These are phyloP conservation scores for Sinonovacula constricta DNA, from an alignment of 1,140 invertebrate genomes.

Conservation along the genomic window DNA sequence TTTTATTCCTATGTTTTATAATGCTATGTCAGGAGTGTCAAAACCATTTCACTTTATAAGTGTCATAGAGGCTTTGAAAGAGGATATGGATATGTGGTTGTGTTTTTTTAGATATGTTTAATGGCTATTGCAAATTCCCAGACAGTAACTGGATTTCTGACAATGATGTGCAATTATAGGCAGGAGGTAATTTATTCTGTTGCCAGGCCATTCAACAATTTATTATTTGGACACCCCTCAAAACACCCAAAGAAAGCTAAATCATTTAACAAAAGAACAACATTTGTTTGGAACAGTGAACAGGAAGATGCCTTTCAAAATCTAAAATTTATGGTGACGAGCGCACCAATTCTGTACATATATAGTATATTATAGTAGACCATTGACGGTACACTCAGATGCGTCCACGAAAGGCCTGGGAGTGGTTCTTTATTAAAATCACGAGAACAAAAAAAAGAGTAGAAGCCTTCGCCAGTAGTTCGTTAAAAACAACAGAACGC, in stretches of 20 bases:
- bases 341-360: too few relatives aligned
- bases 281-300: too few relatives aligned
- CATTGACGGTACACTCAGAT: slow-evolving; percentile 60
- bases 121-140: slow-evolving; percentile 5
- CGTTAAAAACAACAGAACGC: slow-evolving; percentile 2
- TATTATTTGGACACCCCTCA: too few relatives aligned
- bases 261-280: too few relatives aligned
- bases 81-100: slow-evolving; percentile 13
- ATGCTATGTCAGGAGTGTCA: neutral
- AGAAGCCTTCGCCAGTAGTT: neutral
- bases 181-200: too few relatives aligned
- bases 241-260: too few relatives aligned
- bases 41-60: slow-evolving; percentile 6
- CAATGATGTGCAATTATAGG: neutral
- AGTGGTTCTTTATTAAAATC: slow-evolving; percentile 62
- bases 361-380: slow-evolving; percentile 16
- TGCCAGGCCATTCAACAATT: too few relatives aligned
- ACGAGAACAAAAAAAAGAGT: slow-evolving; percentile 36
- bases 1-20: slow-evolving; percentile 20
- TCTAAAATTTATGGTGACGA: too few relatives aligned
- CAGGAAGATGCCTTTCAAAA: too few relatives aligned
- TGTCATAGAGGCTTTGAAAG: slow-evolving; percentile 2
- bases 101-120: slow-evolving; percentile 24
- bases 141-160: neutral
- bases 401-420: slow-evolving; percentile 58